Evolutionary conservation across 2,113 vertebrate species (phyloP).

Genomic region (Prochilodus magdalenae): DNA sequence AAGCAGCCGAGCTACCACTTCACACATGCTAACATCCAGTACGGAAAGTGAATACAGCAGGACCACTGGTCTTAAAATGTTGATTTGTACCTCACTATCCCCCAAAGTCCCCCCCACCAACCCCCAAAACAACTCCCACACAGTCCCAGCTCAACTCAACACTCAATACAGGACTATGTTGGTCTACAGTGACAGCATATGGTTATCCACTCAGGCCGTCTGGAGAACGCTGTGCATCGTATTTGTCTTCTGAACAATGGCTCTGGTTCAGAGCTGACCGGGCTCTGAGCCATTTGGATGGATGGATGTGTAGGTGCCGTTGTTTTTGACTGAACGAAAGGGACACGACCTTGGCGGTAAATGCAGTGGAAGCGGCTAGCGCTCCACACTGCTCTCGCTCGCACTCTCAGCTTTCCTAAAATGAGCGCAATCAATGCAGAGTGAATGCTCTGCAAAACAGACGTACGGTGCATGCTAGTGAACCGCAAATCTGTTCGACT

Average conservation of each 20-base stretch:
- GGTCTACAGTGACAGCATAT: conserved; percentile 79
- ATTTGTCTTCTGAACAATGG: conserved; percentile 64
- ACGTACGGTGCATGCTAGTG: conserved; percentile 28
- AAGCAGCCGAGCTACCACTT: too few species aligned
- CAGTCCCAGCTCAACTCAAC: conserved; percentile 79
- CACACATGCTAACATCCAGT: too few species aligned
- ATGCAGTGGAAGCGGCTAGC: neutral
- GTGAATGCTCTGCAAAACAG: conserved; percentile 52
- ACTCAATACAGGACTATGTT: conserved; percentile 74
- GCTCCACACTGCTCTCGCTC: neutral
- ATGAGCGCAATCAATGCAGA: conserved; percentile 57
- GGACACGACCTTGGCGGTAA: conserved; percentile 8
- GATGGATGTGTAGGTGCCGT: neutral
- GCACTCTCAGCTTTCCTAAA: conserved; percentile 33
- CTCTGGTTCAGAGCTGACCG: neutral
- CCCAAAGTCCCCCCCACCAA: conserved; percentile 63
- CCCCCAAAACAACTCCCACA: conserved; percentile 74
- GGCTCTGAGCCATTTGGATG: neutral
- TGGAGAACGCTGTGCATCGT: conserved; percentile 49
- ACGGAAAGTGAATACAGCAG: conserved; percentile 51
- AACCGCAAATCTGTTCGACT: conserved; percentile 72
- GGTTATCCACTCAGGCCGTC: conserved; percentile 79
- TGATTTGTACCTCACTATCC: conserved; percentile 77
- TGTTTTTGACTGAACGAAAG: neutral
- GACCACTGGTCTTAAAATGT: conserved; percentile 72